phyloP scores from a whole-genome alignment of 2,797 vertebrate species.

The Microctenopoma steveboyesi region DNA sequence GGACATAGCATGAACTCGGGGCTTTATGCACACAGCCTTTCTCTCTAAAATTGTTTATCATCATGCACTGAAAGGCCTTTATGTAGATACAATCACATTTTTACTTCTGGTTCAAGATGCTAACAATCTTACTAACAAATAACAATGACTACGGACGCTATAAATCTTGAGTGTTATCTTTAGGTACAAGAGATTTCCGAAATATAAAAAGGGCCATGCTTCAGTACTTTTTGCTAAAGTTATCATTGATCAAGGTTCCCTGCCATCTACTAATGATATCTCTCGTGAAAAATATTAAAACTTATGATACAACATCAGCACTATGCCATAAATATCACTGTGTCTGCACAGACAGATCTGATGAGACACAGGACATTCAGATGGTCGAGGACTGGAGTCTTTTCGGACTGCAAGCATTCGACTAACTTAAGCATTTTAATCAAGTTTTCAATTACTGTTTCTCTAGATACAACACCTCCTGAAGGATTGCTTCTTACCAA shows the following conservation, averaged over 20 bases:
- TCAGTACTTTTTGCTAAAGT: too few species aligned
- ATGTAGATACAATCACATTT: too few species aligned
- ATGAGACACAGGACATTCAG: conserved; percentile 31
- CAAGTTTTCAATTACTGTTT: conserved; percentile 64
- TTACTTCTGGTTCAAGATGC: too few species aligned
- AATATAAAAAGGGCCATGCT: too few species aligned
- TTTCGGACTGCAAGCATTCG: conserved; percentile 19
- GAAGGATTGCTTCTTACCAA: conserved; percentile 17
- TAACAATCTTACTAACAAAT: too few species aligned
- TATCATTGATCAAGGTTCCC: background rate
- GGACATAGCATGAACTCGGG: too few species aligned
- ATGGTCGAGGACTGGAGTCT: background rate
- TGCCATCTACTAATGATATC: background rate
- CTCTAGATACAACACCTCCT: conserved; percentile 18
- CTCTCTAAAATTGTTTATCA: too few species aligned
- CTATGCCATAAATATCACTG: background rate
- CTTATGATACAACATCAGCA: background rate
- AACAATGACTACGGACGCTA: too few species aligned
- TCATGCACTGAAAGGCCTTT: too few species aligned
- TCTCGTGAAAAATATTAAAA: background rate
- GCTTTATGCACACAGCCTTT: too few species aligned
- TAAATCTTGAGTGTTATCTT: too few species aligned
- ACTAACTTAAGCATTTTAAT: conserved; percentile 58
- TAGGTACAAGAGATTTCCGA: too few species aligned
- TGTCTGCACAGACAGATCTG: conserved; percentile 2